Conservation (phyloP, 2,888 invertebrate species). For the Andrena dorsata region DNA sequence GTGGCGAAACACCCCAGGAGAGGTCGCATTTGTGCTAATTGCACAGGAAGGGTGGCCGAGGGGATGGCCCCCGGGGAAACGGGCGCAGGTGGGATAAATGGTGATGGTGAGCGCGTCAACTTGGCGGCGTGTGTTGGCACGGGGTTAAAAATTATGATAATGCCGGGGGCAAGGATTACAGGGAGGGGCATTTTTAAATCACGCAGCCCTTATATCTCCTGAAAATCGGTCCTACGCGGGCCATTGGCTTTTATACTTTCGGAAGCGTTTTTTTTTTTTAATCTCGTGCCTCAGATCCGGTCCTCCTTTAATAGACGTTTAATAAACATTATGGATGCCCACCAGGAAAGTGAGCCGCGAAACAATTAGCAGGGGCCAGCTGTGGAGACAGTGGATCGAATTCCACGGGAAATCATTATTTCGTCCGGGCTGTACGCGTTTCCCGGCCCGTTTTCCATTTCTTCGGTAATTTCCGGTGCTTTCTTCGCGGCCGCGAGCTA, state of each 20-base stretch:
- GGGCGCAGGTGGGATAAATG: conserved; percentile 45
- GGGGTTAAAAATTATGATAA: conserved; percentile 44
- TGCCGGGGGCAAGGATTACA: background rate
- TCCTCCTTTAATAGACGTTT: too few relatives aligned
- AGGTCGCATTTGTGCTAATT: conserved; percentile 58
- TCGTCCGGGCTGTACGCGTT: conserved; percentile 41
- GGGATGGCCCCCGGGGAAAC: conserved; percentile 36
- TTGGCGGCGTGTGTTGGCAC: conserved; percentile 38
- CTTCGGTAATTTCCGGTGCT: conserved; percentile 57
- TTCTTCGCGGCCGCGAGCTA: conserved; percentile 49
- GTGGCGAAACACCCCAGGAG: conserved; percentile 24
- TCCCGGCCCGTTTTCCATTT: conserved; percentile 55
- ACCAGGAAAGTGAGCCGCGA: background rate
- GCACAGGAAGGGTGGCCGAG: conserved; percentile 34
- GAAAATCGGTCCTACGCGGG: background rate
- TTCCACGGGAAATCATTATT: conserved; percentile 52
- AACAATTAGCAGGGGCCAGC: conserved; percentile 36
- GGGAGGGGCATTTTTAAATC: conserved; percentile 1
- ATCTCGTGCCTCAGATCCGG: background rate
- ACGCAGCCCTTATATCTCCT: background rate
- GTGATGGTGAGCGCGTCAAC: conserved; percentile 50
- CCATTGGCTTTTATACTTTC: too few relatives aligned
- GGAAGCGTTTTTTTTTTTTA: too few relatives aligned
- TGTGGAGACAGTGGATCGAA: conserved; percentile 22
- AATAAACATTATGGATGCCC: background rate